Base-by-base conservation (phyloP, 2,797 vertebrate genomes). In the Gymnodraco acuticeps region DNA sequence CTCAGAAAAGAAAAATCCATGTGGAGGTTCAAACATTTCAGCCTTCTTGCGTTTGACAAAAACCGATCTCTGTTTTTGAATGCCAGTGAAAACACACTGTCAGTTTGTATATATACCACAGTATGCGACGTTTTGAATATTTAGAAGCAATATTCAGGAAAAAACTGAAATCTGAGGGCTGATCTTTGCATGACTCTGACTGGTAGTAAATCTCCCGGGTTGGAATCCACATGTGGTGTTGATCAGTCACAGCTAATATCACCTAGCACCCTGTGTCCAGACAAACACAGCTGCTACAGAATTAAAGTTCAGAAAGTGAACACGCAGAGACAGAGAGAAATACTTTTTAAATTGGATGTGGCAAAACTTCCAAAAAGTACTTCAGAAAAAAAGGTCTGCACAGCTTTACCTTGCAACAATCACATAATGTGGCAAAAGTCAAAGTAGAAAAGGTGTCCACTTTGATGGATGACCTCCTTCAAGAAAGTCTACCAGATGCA, bases 241-340 rank as follows among this genome's bases (percentile, higher is more conserved):
- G 86, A 89, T 92, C 88, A 91, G 91, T 93, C 91, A 92, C 88
- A 89, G 89, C 80, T 87, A 90, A 92, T 88, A 90, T 90, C 88
- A 87, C 80, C 83, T 80, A 79, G 82, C 84, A 82, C 80, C 83
- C 83, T 79, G 76, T 73, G 73, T 85, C 65, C 81, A 86, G 77
- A 82, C 76, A 86, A 90, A 88, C 88, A 83, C 91, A 92, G 89
- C 90, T 93, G 92, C 80, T 78, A 75, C 77, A 71, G 77, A 86
- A 86, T 87, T 77, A 81, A 81, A 76, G 82, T 75, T 74, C 62
- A 77, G 79, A 66, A 78, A 72, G n/a, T 43, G 41, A 14, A 20
- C 31, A 60, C 2, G 5, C n/a, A 68, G n/a, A 68, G 27, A 67
- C 12, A 9, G 27, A 73, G 2, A 63, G 51, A 50, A 51, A 46